Evolutionary conservation across 1,140 invertebrate genomes (phyloP), one percentile per base, ranked within the genome.

Genomic region (Anthonomus grandis): DNA sequence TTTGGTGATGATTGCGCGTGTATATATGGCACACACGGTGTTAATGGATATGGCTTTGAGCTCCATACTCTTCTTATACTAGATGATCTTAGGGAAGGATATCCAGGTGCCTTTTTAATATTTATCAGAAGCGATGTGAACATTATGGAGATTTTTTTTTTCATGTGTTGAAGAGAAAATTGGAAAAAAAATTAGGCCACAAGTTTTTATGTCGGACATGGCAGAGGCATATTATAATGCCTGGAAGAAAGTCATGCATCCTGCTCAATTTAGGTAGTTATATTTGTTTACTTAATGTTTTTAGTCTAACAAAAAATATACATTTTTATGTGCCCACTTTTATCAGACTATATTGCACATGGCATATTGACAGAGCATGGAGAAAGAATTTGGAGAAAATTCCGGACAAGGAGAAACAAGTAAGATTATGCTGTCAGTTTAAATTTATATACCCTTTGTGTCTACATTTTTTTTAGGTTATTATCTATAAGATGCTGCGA

Each of bases 171-270:
- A 39, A 49, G 22, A 12, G 8, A 31, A 46, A 8, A 12, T 47
- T 23, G 60, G 39, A 4, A 12, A 37, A 4, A 48, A 18, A 10
- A 10, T 6, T 36, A 41, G 4, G n/a, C 23, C 56, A 10, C 47
- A 38, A 31, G 44, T 55, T 6, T 60, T 63, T 44, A 63, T 63
- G 57, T 60, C 61, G 12, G 60, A 59, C 15, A 59, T 63, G 57
- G 50, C 34, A 3, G 48, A 63, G 3, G n/a, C 24, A 0, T 55
- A 25, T 44, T 63, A 41, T 46, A 56, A 63, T 55, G 45, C 57
- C 4, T 63, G 60, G 60, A 18, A 2, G 22, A 19, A 39, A 39
- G 41, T 63, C 15, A 63, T 63, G 57, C 2, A 23, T 22, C 44
- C 37, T n/a, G 49, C 56, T 47, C n/a, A n/a, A n/a, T n/a, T n/a